Percentiles rank a stretch among this genome's conserved stretches.
phyloP scores from a whole-genome alignment of 2,888 invertebrate species.

The Epinotia brunnichana region DNA sequence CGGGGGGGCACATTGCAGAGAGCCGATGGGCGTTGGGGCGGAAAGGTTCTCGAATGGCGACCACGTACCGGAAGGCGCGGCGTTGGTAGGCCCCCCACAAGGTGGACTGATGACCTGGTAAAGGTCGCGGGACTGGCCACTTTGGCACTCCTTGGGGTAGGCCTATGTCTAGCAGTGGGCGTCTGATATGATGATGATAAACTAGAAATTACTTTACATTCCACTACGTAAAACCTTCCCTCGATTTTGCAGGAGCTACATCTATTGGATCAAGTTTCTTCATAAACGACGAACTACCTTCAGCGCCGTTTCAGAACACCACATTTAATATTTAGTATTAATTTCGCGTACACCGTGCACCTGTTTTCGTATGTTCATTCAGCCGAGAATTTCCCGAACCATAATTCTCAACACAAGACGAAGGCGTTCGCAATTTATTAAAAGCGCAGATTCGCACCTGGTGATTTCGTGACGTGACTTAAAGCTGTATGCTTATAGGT shows the following conservation, averaged over 20 bases:
- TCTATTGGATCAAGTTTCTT: conserved; percentile 2
- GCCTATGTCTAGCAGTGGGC: too few relatives aligned
- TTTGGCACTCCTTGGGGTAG: too few relatives aligned
- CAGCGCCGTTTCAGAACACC: conserved; percentile 15
- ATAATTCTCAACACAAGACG: conserved; percentile 30
- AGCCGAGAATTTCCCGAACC: conserved; percentile 32
- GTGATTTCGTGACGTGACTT: not conserved
- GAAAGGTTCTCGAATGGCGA: too few relatives aligned
- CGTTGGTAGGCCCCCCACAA: too few relatives aligned
- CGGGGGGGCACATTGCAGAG: too few relatives aligned
- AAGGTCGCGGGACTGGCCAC: too few relatives aligned
- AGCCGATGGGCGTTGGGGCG: too few relatives aligned
- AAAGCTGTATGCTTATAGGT: not conserved
- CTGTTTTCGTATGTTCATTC: conserved; percentile 36
- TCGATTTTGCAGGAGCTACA: not conserved
- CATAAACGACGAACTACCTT: not conserved
- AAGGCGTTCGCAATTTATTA: conserved; percentile 44
- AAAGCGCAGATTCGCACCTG: conserved; percentile 25
- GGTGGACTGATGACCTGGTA: too few relatives aligned
- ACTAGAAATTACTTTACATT: too few relatives aligned
- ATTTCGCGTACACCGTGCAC: conserved; percentile 24
- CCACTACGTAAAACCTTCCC: not conserved
- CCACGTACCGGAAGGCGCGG: too few relatives aligned
- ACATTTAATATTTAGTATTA: conserved; percentile 21
- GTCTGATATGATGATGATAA: too few relatives aligned